Conservation (phyloP, 2,797 vertebrate genomes). For the Propithecus perrieri region DNA sequence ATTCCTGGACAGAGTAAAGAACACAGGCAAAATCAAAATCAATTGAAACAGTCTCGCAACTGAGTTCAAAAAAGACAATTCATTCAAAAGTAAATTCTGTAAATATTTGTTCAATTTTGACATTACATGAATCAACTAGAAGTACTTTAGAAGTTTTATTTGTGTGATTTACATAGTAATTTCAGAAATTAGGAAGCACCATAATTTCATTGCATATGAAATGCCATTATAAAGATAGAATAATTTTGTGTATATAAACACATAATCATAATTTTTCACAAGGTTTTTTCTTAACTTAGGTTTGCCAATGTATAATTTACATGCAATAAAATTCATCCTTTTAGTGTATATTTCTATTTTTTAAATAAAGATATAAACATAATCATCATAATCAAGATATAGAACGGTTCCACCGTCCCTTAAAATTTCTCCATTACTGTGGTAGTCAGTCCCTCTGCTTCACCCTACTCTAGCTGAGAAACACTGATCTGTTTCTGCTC, state of each 20-base stretch:
- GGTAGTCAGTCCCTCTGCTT: accelerated
- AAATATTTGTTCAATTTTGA: background rate
- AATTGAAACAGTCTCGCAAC: background rate
- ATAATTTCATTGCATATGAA: background rate
- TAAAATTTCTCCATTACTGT: background rate
- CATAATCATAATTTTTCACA: background rate
- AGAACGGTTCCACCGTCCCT: background rate
- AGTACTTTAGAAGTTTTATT: background rate
- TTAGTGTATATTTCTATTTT: background rate
- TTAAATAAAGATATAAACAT: background rate
- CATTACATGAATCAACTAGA: background rate
- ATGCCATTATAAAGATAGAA: background rate
- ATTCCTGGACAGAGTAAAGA: background rate
- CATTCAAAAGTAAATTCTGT: background rate
- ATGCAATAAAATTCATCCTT: background rate
- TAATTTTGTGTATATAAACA: background rate
- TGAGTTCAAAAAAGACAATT: background rate
- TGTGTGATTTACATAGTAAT: background rate
- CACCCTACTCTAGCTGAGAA: background rate
- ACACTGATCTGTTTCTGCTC: background rate
- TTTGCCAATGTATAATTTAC: background rate
- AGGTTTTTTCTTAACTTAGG: background rate
- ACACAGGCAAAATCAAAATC: background rate
- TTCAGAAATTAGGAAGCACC: background rate
- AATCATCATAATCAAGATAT: background rate